Conservation (phyloP, 2,888 invertebrate genomes). For the Deroplatys truncata region DNA sequence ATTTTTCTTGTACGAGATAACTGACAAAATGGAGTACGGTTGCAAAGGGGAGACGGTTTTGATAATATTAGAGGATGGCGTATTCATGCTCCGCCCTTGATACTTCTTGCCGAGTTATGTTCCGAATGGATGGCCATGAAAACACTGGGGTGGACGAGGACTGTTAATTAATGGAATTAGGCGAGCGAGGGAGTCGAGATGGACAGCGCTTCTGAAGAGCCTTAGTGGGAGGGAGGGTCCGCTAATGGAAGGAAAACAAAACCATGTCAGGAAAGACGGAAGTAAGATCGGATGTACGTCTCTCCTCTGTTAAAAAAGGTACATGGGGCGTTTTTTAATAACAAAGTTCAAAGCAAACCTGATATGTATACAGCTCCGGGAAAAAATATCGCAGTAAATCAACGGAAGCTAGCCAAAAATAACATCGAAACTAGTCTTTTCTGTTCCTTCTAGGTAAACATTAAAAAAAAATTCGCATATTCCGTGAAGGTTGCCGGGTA, state of each 20-base stretch:
- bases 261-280: not conserved
- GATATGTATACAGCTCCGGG: not conserved
- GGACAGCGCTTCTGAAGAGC: not conserved
- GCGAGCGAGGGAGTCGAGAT: not conserved
- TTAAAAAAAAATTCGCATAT: too few relatives aligned
- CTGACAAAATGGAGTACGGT: not conserved
- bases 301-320: not conserved
- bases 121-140: not conserved
- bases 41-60: not conserved
- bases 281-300: not conserved
- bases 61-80: not conserved
- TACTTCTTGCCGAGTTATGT: not conserved
- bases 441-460: too few relatives aligned
- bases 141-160: not conserved
- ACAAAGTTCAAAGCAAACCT: not conserved
- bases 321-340: not conserved
- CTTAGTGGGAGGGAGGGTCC: not conserved
- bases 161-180: not conserved
- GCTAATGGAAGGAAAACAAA: not conserved
- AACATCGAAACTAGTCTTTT: too few relatives aligned
- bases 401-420: too few relatives aligned
- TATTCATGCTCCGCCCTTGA: not conserved
- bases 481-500: too few relatives aligned
- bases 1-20: not conserved
- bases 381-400: not conserved